Conservation (phyloP, 2,888 invertebrate genomes). For the Parascotia fuliginaria region DNA sequence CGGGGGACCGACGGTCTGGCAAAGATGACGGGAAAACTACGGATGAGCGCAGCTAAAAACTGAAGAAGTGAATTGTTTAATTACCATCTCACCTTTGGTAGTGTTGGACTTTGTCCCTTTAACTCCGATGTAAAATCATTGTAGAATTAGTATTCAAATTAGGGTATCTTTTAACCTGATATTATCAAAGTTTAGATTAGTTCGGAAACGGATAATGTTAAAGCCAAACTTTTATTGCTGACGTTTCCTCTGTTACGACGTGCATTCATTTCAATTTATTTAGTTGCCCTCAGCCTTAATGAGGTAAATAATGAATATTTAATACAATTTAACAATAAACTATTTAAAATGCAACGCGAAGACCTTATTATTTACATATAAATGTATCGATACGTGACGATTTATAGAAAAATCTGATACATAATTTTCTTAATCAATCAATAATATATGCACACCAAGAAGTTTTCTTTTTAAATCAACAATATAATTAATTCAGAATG, state of each 20-base stretch:
- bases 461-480: conserved; percentile 42
- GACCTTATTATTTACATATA: conserved; percentile 51
- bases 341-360: conserved; percentile 44
- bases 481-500: conserved; percentile 49
- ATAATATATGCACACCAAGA: conserved; percentile 13
- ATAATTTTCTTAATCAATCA: conserved; percentile 37
- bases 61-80: no score
- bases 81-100: no score
- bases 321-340: conserved; percentile 49
- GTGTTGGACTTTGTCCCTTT: not conserved
- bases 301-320: conserved; percentile 51
- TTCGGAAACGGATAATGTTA: conserved; percentile 32
- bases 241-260: conserved; percentile 25
- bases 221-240: conserved; percentile 20
- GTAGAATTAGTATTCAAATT: conserved; percentile 12
- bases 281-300: conserved; percentile 28
- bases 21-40: no score
- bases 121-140: not conserved
- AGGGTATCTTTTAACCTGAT: conserved; percentile 9
- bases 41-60: no score
- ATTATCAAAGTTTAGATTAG: conserved; percentile 13
- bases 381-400: conserved; percentile 42
- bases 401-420: conserved; percentile 33
- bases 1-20: no score
- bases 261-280: conserved; percentile 34